These are phyloP conservation scores for Oplegnathus fasciatus DNA, from an alignment of 2,113 vertebrate species.

Conservation along the genomic window DNA sequence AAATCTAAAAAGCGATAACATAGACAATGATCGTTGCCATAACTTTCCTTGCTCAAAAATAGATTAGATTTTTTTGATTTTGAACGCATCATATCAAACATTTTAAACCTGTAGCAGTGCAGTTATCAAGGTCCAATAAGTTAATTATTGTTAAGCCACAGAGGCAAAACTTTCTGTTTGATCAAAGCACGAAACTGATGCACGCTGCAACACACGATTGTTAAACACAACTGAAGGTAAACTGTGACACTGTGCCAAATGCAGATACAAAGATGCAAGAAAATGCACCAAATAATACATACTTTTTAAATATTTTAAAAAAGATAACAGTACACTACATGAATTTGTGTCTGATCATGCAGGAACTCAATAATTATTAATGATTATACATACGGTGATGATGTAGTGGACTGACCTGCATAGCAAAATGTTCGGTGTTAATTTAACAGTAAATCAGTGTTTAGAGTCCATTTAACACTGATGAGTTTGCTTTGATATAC, in stretches of 20 bases:
- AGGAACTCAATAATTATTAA: not conserved
- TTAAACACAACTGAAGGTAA: not conserved
- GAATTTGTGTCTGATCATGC: not conserved
- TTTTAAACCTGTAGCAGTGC: not conserved
- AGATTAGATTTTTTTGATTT: constrained; percentile 12
- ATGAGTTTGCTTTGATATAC: too few species aligned
- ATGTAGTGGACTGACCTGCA: not conserved
- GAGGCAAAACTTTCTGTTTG: not conserved
- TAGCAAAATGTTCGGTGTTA: not conserved
- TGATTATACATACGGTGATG: not conserved
- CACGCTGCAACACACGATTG: not conserved
- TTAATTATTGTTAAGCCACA: not conserved
- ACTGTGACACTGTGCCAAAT: not conserved
- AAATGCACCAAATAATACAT: not conserved
- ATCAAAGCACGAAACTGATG: not conserved
- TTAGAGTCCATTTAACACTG: too few species aligned
- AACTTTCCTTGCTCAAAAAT: not conserved
- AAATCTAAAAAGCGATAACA: not conserved
- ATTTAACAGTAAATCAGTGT: not conserved
- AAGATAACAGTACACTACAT: not conserved
- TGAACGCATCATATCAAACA: not conserved
- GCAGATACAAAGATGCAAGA: not conserved
- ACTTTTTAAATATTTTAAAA: not conserved
- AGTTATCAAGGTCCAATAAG: not conserved
- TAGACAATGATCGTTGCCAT: not conserved